Conservation (phyloP, 2,797 vertebrate genomes). For the Darevskia nairensis region DNA sequence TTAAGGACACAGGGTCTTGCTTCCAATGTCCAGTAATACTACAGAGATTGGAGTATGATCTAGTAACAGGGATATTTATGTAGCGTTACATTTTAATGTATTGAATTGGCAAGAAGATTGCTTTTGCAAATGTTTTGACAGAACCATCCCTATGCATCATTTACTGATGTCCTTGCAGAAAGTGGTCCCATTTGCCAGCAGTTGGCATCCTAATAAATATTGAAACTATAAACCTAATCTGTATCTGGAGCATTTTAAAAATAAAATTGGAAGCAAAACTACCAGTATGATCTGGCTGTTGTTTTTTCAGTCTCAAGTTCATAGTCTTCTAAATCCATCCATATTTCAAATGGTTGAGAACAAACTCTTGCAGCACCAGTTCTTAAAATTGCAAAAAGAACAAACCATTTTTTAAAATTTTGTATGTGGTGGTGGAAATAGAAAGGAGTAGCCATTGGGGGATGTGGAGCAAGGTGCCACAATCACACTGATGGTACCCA, state of each 20-base stretch:
- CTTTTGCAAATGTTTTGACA: conserved; percentile 43
- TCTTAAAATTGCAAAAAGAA: neutral
- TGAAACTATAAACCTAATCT: conserved; percentile 31
- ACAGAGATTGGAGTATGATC: neutral
- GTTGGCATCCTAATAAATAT: conserved; percentile 14
- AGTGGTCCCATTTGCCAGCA: conserved; percentile 6
- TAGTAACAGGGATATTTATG: conserved; percentile 26
- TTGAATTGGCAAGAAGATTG: neutral
- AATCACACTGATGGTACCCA: too few species aligned
- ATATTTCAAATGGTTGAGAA: neutral
- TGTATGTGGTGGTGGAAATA: neutral
- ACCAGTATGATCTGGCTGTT: neutral
- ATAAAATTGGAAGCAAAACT: conserved; percentile 33
- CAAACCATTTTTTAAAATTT: neutral
- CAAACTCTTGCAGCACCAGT: neutral
- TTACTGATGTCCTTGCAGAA: conserved; percentile 19
- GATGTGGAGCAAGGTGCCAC: too few species aligned
- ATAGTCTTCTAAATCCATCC: conserved; percentile 17
- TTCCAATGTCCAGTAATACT: neutral
- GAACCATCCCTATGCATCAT: conserved; percentile 12
- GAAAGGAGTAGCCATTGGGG: too few species aligned
- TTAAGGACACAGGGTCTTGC: neutral
- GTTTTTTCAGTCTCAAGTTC: neutral
- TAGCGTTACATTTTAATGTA: conserved; percentile 19
- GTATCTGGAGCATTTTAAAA: conserved; percentile 24